Percentiles rank a stretch among this genome's conserved stretches.
Evolutionary conservation across 2,113 vertebrate species (phyloP).

Genomic region (Vulpes lagopus): DNA sequence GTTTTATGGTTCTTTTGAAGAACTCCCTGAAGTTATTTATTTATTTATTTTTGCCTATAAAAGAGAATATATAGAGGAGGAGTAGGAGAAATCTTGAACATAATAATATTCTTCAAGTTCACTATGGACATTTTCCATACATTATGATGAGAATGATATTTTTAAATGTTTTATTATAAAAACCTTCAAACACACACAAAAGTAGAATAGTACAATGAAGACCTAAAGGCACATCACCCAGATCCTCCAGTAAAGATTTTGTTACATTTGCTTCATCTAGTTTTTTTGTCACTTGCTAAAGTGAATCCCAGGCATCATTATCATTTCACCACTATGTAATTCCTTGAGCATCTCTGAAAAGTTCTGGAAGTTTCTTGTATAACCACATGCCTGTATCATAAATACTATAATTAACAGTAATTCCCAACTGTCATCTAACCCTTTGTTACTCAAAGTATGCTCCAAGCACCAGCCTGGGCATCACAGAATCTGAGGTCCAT

Average conservation of each 20-base stretch:
- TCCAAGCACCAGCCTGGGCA: not conserved
- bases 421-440: not conserved
- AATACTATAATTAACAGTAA: not conserved
- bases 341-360: not conserved
- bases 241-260: not conserved
- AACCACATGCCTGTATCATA: not conserved
- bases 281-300: not conserved
- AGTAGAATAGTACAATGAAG: not conserved
- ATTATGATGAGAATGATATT: slow-evolving; percentile 30
- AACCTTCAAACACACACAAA: not conserved
- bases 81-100: slow-evolving; percentile 6
- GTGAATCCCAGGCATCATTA: not conserved
- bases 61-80: not conserved
- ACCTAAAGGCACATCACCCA: not conserved
- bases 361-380: not conserved
- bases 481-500: not conserved
- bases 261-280: not conserved
- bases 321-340: not conserved
- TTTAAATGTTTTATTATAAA: slow-evolving; percentile 51
- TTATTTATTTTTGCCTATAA: slow-evolving; percentile 30
- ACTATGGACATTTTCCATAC: slow-evolving; percentile 24
- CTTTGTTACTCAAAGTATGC: not conserved
- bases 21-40: slow-evolving; percentile 35
- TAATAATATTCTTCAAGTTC: slow-evolving; percentile 16
- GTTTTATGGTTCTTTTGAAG: slow-evolving; percentile 40